phyloP scores from a whole-genome alignment of 2,113 vertebrate species.

The Todiramphus saurophagus region DNA sequence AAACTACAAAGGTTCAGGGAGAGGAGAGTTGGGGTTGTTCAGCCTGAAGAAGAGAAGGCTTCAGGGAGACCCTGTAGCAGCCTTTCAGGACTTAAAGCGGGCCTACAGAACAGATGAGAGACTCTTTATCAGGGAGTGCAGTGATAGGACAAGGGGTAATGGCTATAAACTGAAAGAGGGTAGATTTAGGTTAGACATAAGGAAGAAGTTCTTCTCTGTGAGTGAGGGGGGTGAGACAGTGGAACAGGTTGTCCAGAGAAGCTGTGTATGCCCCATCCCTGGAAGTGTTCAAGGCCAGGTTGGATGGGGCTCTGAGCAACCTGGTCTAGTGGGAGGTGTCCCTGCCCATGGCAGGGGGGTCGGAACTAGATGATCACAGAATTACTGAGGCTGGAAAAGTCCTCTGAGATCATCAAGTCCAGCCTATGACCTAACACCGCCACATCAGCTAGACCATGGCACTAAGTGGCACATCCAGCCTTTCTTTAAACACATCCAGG shows the following conservation, averaged over 20 bases:
- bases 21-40: background rate
- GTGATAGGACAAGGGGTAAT: background rate
- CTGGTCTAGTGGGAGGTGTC: background rate
- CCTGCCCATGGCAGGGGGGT: background rate
- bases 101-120: background rate
- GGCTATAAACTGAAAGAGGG: background rate
- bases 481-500: too few species aligned
- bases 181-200: background rate
- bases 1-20: background rate
- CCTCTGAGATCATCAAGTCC: too few species aligned
- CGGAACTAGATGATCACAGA: background rate
- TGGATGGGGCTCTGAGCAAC: background rate
- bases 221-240: background rate
- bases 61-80: background rate
- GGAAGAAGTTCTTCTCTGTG: background rate
- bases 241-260: background rate
- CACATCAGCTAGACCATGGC: too few species aligned
- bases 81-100: background rate
- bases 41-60: background rate
- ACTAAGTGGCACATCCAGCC: too few species aligned
- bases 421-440: too few species aligned
- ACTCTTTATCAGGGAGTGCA: background rate
- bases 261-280: background rate
- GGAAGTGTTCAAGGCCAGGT: background rate
- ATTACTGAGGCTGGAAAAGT: too few species aligned